Base-by-base conservation (phyloP, 1,140 invertebrate genomes). In the Drepana arcuata region DNA sequence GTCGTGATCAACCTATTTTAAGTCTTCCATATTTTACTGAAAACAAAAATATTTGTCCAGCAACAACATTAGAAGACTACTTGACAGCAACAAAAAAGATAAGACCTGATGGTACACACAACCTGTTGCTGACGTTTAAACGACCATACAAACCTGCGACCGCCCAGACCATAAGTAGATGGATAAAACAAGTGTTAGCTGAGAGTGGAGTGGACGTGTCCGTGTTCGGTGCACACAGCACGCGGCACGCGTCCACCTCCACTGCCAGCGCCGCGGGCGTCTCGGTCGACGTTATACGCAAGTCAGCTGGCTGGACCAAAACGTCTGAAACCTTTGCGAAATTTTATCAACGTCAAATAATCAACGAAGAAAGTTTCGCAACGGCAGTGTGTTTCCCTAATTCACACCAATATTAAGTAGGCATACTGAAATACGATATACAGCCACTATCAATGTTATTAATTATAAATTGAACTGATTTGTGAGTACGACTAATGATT, bases 171-270 rank as follows among this genome's bases (percentile, higher is more conserved):
- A 34, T 34, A 2, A 34, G 32, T 24, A 24, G 32, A 21, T 34
- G 32, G 32, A 34, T 34, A 25, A 34, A 39, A 26, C 12, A 11
- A 2, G 18, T 29, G 14, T 12, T 39, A 29, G 23, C 16, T 29
- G 31, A 34, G 10, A 34, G 39, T 15, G 39, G 32, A 11, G 33
- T 41, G 10, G n/a, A 34, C 26, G 18, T 30, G 24, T 14, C 16
- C 7, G 7, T 15, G 18, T 41, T 34, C 15, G 23, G 25, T 30
- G 39, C 39, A 23, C 39, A 41, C 21, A 34, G 26, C 12, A 41
- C 39, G 6, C 26, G 39, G 7, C 27, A 41, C 16, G 39, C 24
- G 9, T 28, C 39, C 5, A 41, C 39, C 10, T 41, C 39, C 4
- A 21, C 28, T 11, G 37, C 28, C n/a, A 15, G 13, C 14, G 14